These are phyloP conservation scores for Noctua janthina DNA, from an alignment of 2,888 invertebrate genomes.

Conservation along the genomic window DNA sequence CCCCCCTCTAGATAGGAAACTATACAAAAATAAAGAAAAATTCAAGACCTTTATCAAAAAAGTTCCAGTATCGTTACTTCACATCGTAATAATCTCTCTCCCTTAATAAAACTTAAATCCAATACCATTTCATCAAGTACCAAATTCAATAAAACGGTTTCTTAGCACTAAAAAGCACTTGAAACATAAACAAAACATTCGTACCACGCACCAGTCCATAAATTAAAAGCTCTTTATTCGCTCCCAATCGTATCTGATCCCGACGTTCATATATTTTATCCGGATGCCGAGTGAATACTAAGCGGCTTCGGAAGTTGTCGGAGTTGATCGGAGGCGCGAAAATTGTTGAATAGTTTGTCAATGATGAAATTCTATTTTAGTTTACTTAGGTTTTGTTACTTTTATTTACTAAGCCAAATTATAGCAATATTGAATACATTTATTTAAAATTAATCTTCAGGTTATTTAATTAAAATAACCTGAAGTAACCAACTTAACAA, in stretches of 20 bases:
- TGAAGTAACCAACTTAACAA: background rate
- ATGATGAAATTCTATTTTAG: background rate
- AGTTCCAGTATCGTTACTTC: background rate
- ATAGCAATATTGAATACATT: background rate
- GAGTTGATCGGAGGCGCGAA: conserved; percentile 32
- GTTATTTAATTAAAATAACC: no score
- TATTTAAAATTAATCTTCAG: no score
- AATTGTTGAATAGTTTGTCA: conserved; percentile 25
- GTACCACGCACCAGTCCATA: conserved; percentile 49
- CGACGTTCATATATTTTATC: conserved; percentile 64
- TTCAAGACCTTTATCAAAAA: background rate
- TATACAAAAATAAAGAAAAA: background rate
- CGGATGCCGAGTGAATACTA: conserved; percentile 60
- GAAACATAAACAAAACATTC: conserved; percentile 59
- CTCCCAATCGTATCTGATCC: conserved; percentile 63
- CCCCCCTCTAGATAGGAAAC: background rate
- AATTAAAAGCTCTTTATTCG: conserved; percentile 63
- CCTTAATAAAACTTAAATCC: conserved; percentile 14
- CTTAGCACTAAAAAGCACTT: conserved; percentile 34
- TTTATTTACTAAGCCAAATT: background rate
- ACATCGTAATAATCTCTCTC: conserved; percentile 8
- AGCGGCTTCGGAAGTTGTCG: conserved; percentile 46
- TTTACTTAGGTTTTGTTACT: background rate
- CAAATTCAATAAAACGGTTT: conserved; percentile 41
- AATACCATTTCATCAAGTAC: conserved; percentile 34